phyloP scores from a whole-genome alignment of 1,140 invertebrate species.

The Philopotamus ludificatus region DNA sequence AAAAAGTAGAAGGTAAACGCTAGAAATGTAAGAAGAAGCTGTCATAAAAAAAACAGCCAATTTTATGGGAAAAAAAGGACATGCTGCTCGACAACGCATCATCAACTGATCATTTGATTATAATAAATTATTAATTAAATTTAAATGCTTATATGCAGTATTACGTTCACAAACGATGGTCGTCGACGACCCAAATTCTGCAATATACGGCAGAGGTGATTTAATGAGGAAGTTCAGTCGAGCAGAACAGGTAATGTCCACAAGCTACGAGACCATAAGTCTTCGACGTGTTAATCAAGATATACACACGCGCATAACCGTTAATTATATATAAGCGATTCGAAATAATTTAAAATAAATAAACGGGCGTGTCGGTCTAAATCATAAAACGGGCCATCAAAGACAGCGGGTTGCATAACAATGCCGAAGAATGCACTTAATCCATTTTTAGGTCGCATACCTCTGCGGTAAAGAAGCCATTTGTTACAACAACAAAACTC shows the following conservation, averaged over 20 bases:
- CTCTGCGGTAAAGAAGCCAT: background rate
- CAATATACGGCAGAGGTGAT: conserved; percentile 1
- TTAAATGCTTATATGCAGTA: no score
- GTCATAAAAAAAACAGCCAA: no score
- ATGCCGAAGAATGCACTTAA: background rate
- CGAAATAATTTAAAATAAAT: background rate
- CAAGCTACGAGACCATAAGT: conserved; percentile 21
- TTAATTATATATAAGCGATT: background rate
- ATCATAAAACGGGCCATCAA: background rate
- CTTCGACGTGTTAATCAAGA: conserved; percentile 26
- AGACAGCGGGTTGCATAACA: background rate
- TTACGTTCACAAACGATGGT: no score
- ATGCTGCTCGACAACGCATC: no score
- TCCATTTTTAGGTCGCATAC: background rate
- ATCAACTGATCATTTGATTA: no score
- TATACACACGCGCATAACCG: background rate
- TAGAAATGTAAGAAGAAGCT: no score
- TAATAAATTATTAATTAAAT: no score
- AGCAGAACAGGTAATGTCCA: conserved; percentile 27
- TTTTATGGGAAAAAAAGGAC: no score
- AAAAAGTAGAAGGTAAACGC: no score
- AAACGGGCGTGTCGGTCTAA: background rate
- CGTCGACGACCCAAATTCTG: no score
- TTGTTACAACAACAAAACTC: background rate
- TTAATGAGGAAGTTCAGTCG: conserved; percentile 23